Evolutionary conservation across 2,888 invertebrate species (phyloP), one percentile per base, ranked within the genome.

Genomic region (Trachelus stipa): DNA sequence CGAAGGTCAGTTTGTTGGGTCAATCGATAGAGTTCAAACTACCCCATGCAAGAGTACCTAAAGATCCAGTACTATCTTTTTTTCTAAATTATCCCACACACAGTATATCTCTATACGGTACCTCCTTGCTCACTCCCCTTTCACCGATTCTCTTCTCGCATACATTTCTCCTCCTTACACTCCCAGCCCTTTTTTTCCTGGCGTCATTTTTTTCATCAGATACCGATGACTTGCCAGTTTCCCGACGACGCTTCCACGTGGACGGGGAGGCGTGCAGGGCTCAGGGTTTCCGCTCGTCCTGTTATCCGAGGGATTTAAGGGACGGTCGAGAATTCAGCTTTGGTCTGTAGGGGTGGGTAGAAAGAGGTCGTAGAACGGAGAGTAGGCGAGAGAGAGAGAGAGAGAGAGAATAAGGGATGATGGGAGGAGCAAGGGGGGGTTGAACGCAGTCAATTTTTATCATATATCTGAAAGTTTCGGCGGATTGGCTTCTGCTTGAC

Each of bases 401-500:
- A 15, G 40, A 37, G 37, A 37, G 37, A 4, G 12, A 37, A 3
- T 40, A 40, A 40, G 23, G 23, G 56, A 56, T 56, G 56, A 9
- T 56, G 6, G 56, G 23, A 56, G 56, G 56, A 56, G 56, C 23
- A 56, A 23, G 56, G 6, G 56, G 71, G 81, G 80, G 83, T 83
- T 79, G 82, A 83, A 85, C 85, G 82, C 87, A 90, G 89, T 90
- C 89, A 90, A 90, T 90, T 89, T 90, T 90, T 89, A 89, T 90
- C 89, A 87, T 88, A 88, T 88, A 87, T 88, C 86, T 86, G 85
- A 83, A 88, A 89, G 86, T 90, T 89, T 87, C 85, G 86, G 83
- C 81, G 86, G 87, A 89, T 90, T 88, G 87, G 88, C 89, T 90
- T 90, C 88, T 89, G 90, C 90, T 89, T 89, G 90, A 90, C 90